Base-by-base conservation (phyloP, 1,140 invertebrate species). In the Drosophila navojoa region DNA sequence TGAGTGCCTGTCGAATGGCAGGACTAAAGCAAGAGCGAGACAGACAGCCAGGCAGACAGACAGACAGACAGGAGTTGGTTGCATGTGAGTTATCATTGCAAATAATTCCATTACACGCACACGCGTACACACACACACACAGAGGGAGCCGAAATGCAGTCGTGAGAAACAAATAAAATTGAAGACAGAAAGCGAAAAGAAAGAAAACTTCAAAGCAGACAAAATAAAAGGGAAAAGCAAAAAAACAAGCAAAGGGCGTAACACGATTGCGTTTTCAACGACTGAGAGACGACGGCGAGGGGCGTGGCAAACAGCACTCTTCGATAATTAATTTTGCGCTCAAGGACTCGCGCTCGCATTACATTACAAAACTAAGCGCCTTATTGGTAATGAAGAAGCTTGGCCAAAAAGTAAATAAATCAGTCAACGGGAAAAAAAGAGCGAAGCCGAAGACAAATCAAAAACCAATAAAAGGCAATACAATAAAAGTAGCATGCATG, bases 401-500 rank as follows among this genome's bases (percentile, higher is more conserved):
- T 22, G 16, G 40, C 45, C 47, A 59, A 77, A 59, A 59, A 60
- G 25, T 29, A 35, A 59, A 32, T 29, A 40, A 27, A 44, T 38
- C 45, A n/a, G 29, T 2, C n/a, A 38, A 19, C 29, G 16, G 44
- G 35, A 6, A 44, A 32, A 32, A 73, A 7, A 84, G 76, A 69
- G 66, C 71, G 9, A 62, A 62, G 29, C 49, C 71, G 71, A 66
- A 68, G 44, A 67, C 80, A 78, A 90, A 90, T 90, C 85, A 90
- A 78, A 90, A 81, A 81, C 74, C 85, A 89, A 89, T 89, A 90
- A 90, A 89, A 89, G 67, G 67, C 67, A 79, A 79, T 87, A 72
- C 60, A 73, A 81, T 68, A 40, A 76, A 60, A 68, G 68, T 50
- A 52, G 64, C 58, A 38, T 38, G 38, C 49, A 76, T 61, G 60